Evolutionary conservation across 2,888 invertebrate genomes (phyloP), one percentile per base, ranked within the genome.

Genomic region (Stegana nigrithorax): DNA sequence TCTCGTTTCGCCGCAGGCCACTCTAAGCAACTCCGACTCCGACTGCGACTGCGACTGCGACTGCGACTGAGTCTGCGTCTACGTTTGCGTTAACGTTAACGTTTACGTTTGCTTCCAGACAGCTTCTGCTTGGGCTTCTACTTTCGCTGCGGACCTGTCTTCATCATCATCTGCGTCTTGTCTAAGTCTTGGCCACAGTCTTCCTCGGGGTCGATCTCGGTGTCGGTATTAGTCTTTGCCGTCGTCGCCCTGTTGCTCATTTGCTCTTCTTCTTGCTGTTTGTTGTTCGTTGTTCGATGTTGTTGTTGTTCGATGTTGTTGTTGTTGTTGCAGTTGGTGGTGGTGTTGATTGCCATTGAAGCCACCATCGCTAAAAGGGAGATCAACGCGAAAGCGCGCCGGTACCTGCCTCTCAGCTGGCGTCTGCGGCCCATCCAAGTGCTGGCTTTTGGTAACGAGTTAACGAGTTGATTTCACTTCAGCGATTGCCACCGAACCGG

Each of bases 381-480:
- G 32, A 32, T 12, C 53, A 55, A 55, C 53, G 32, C 32, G 32
- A 32, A 55, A 32, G 32, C 8, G 14, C 10, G 10, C 2, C 45
- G 2, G 32, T 10, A 10, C n/a, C 53, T 12, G 32, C 29, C 21
- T 19, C 27, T 25, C 19, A 12, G 17, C 14, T 12, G n/a, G n/a
- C 21, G 56, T 27, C 51, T 50, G 5, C n/a, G 8, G 61, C 44
- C 53, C 66, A 63, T 55, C 57, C 63, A 45, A 61, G 64, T 70
- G 80, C 39, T 70, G 70, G 78, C 67, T 75, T 77, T 81, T 75
- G 78, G 80, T 81, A 81, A 83, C 83, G 78, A 81, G 82, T 82
- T 83, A 81, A 81, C 81, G 83, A 81, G 81, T 81, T 81, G 81
- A 83, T 80, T 82, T 83, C 78, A 71, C 74, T 81, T 79, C 78